Base-by-base conservation (phyloP, 1,140 invertebrate genomes). In the Penaeus chinensis region DNA sequence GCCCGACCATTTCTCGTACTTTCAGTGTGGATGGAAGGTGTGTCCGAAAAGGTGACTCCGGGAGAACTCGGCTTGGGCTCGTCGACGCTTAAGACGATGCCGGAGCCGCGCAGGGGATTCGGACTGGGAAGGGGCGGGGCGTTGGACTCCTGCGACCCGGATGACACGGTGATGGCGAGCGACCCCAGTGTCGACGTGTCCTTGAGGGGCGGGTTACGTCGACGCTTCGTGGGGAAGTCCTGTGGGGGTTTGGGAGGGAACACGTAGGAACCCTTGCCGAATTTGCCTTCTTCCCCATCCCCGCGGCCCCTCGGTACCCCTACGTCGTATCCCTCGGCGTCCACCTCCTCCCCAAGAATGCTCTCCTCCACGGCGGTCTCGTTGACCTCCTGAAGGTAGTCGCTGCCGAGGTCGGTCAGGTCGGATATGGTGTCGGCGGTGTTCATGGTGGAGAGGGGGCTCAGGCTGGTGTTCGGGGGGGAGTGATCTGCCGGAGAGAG, bases 41-140 rank as follows among this genome's bases (percentile, higher is more conserved):
- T 88, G 63, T 88, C 87, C 3, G 82, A 88, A 42, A 88, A 88
- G 3, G 87, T 88, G 22, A 88, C 87, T 37, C 87, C 87, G 20
- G 87, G 87, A 8, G 87, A 88, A 47, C 82, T 88, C 13, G 87
- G 62, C 65, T 88, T 88, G 47, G 87, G 87, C 0, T 88, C 87
- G 13, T 88, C 87, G 22, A 88, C 82, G 11, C 87, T 74, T 47
- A 87, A 20, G 24, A 87, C 71, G 60, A 82, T 82, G 54, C 80
- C 80, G 0, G 85, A 69, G 32, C 69, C 81, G 4, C 85, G 80
- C n/a, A 62, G 80, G n/a, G 85, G 80, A 32, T 78, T 78, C 4
- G 81, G 85, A 82, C 80, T 87, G 24, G 71, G 24, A 54, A 83
- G 71, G 32, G 85, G 81, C 18, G 77, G 84, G 27, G 69, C 85